These are phyloP conservation scores for Toxostoma redivivum DNA, from an alignment of 2,113 vertebrate species.

Conservation along the genomic window DNA sequence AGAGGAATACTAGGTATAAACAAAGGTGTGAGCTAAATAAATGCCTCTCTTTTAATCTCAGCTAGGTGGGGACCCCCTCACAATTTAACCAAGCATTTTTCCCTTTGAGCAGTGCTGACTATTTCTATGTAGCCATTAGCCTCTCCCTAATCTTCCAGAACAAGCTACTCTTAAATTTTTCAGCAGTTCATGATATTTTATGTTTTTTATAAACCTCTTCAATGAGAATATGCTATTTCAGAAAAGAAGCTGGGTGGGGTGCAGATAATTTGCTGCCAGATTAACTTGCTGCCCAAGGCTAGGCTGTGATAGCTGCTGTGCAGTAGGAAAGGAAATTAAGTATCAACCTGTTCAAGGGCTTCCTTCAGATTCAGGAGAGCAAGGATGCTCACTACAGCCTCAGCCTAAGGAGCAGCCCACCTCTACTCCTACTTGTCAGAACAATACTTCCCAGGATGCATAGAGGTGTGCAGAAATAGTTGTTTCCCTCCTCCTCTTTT, in stretches of 20 bases:
- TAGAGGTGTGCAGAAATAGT: background rate
- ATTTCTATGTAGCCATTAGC: background rate
- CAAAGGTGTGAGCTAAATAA: background rate
- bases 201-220: background rate
- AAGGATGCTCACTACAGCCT: background rate
- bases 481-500: background rate
- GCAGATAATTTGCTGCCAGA: background rate
- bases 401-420: background rate
- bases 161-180: background rate
- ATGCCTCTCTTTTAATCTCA: background rate
- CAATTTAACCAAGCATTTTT: background rate
- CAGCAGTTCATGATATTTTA: background rate
- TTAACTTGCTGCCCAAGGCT: background rate
- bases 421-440: background rate
- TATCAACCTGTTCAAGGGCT: background rate
- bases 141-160: background rate
- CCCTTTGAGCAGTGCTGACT: background rate
- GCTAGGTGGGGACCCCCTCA: background rate
- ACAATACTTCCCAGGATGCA: background rate
- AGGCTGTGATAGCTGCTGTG: background rate
- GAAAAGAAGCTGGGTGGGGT: background rate
- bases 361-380: background rate
- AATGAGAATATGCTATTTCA: background rate
- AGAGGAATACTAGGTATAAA: background rate
- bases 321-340: background rate